Base-by-base conservation (phyloP, 1,140 invertebrate genomes). In the Cotesia chilonis region DNA sequence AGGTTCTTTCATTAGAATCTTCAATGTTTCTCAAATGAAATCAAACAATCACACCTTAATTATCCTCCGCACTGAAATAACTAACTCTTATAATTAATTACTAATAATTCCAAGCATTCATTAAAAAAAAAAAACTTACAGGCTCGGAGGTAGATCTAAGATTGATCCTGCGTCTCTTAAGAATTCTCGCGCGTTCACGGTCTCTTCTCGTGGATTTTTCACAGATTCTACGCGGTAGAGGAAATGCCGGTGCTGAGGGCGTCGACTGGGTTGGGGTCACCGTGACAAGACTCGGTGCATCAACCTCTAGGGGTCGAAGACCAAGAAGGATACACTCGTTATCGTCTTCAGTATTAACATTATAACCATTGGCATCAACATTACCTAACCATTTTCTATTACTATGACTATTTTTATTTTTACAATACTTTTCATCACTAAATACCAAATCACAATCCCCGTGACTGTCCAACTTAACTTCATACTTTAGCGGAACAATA, bases 101-200 rank as follows among this genome's bases (percentile, higher is more conserved):
- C 20, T 41, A 47, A 38, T 41, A 66, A n/a, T 7, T 36, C 36
- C 47, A 51, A 67, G 41, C 37, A 54, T 17, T 65, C 35, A 20
- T 59, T 41, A 4, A 68, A 59, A 36, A 12, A 67, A 36, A 54
- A 35, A 20, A 70, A 83, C 85, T 87, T 80, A 87, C 85, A 73
- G 85, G 85, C 59, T 86, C 84, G 38, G 85, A 87, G 4, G 81
- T 77, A 1, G 85, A 86, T 71, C 85, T 81, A 20, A 81, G 81
- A 55, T 80, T 81, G 76, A 85, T 82, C 65, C 77, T 85, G 7
- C 84, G 80, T 12, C 84, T 78, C 51, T 84, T 70, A 2, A 87
- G 76, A 36, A 85, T 73, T 66, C 84, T 78, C 20, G 82, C 85
- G 3, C 85, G 75, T 66, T 86, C 83, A 4, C 84, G 73, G 70